Evolutionary conservation across 2,888 invertebrate species (phyloP).

Genomic region (Stenodera caucasica): DNA sequence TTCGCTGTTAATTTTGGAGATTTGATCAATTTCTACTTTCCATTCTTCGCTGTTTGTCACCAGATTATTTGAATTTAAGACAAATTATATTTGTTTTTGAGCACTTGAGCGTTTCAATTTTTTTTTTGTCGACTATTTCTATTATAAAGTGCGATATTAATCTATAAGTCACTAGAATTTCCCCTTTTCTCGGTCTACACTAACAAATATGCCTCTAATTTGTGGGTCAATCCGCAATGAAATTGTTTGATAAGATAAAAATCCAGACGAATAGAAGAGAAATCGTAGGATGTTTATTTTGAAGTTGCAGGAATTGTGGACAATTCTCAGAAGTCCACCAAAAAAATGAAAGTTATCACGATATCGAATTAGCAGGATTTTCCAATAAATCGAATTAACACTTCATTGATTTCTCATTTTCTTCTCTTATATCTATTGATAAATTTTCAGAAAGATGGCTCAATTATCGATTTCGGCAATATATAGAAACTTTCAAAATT

Average conservation of each 20-base stretch:
- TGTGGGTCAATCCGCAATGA: too few relatives aligned
- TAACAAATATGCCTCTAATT: too few relatives aligned
- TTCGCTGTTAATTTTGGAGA: not conserved
- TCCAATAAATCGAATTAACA: conserved; percentile 23
- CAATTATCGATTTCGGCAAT: not conserved
- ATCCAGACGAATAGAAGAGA: too few relatives aligned
- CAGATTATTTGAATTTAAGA: conserved; percentile 21
- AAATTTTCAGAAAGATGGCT: not conserved
- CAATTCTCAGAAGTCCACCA: conserved; percentile 16
- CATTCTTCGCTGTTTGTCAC: not conserved
- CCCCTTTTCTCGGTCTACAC: too few relatives aligned
- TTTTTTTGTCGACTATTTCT: too few relatives aligned
- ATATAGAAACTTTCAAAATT: not conserved
- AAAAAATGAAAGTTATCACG: conserved; percentile 25
- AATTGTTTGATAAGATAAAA: too few relatives aligned
- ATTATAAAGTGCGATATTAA: too few relatives aligned
- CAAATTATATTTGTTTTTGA: conserved; percentile 22
- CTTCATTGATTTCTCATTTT: too few relatives aligned
- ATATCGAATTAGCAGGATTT: conserved; percentile 22
- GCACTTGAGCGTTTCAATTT: conserved; percentile 20
- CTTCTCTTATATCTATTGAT: too few relatives aligned
- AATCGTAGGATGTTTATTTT: too few relatives aligned
- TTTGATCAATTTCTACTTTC: not conserved
- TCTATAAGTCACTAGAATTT: too few relatives aligned
- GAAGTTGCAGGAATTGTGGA: too few relatives aligned